These are phyloP conservation scores for Epizoanthus ramosus DNA, from an alignment of 92 coral and sea anemone species.

Conservation along the genomic window DNA sequence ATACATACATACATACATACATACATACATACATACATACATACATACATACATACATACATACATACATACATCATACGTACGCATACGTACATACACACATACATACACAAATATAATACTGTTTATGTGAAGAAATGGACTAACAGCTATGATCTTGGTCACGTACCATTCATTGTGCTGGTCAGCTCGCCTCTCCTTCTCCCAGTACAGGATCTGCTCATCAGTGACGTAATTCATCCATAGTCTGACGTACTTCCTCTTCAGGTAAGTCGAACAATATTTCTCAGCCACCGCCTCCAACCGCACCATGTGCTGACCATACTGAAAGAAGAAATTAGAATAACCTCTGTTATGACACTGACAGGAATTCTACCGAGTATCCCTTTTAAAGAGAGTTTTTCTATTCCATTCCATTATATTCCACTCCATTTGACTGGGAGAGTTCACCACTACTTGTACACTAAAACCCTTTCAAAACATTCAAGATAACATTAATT, in stretches of 20 bases:
- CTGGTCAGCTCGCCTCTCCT: conserved; percentile 87
- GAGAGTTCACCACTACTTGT: too few relatives aligned
- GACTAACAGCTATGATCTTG: too few relatives aligned
- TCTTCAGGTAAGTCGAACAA: conserved; percentile 68
- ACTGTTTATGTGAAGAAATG: too few relatives aligned
- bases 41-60: background rate
- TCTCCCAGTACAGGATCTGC: conserved; percentile 94
- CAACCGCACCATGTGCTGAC: conserved; percentile 87
- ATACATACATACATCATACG: too few relatives aligned
- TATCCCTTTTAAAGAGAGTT: too few relatives aligned
- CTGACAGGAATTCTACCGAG: too few relatives aligned
- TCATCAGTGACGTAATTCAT: conserved; percentile 86
- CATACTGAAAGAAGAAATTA: conserved; percentile 57
- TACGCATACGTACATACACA: too few relatives aligned
- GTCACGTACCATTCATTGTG: conserved; percentile 77
- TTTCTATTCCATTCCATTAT: background rate
- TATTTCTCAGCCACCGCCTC: conserved; percentile 84
- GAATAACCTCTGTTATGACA: background rate
- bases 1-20: too few relatives aligned
- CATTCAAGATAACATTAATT: too few relatives aligned
- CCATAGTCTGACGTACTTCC: conserved; percentile 85
- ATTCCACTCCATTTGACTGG: background rate
- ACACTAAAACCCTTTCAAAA: too few relatives aligned
- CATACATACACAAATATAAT: too few relatives aligned
- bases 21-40: background rate